Base-by-base conservation (phyloP, 2,113 vertebrate species). In the Malurus elegans region DNA sequence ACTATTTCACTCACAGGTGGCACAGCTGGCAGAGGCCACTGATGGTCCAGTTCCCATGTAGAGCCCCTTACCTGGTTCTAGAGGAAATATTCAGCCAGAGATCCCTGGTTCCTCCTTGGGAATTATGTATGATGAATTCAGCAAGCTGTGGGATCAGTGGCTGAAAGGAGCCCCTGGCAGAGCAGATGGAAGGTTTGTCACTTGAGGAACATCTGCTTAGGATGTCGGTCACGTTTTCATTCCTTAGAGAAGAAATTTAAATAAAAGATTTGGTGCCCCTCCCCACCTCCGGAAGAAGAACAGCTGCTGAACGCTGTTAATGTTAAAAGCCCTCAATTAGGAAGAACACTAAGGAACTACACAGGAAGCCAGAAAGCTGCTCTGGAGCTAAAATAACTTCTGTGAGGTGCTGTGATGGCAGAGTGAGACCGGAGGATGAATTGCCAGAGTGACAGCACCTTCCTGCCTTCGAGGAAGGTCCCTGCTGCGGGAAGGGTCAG, bases 311-410 rank as follows among this genome's bases (percentile, higher is more conserved):
- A 81, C 4, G 69, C 67, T 73, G 72, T 69, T 82, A 78, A 90
- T 47, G 79, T 73, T 93, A 82, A 92, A 96, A 95, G 65, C 86
- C 82, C 69, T 93, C 82, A 92, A 86, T 92, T 94, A 96, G 47
- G 42, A 92, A 47, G 75, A 96, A 70, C 69, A 83, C 86, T 86
- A 48, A 80, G 40, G 64, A 85, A 60, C 67, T 58, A 57, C 67
- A 51, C 90, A 97, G 94, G 92, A 94, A 95, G 75, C 58, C 50
- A 90, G 93, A 90, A 86, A 91, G 65, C 78, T 92, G 92, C 81
- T 93, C 78, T 74, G 90, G n/a, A 96, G 78, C 95, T 88, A 95
- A 95, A 96, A 94, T 82, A 95, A 73, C 71, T 94, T n/a, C 71
- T 58, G 71, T 17, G 60, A 83, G 75, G 86, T 31, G 8, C 92